These are phyloP conservation scores for Mixornis gularis DNA, from an alignment of 2,113 vertebrate genomes.

Conservation along the genomic window DNA sequence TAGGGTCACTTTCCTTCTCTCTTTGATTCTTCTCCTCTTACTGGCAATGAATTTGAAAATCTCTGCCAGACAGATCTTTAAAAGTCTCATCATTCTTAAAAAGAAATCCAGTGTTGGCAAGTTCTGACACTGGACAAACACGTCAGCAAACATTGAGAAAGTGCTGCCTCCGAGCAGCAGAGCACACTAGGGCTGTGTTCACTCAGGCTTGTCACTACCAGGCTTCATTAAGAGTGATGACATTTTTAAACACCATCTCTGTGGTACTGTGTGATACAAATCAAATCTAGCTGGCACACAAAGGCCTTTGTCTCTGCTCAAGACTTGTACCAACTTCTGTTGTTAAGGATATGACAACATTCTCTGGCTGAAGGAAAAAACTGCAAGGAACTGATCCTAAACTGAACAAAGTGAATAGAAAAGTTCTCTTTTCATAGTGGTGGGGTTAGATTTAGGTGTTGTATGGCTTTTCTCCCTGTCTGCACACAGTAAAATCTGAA, in stretches of 20 bases:
- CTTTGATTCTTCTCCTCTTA: neutral
- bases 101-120: slow-evolving; percentile 35
- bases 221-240: slow-evolving; percentile 5
- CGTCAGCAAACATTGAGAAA: neutral
- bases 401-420: neutral
- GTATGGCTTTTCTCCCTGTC: neutral
- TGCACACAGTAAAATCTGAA: neutral
- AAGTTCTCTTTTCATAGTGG: neutral
- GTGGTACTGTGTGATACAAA: neutral
- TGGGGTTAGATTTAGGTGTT: neutral
- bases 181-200: neutral
- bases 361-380: neutral
- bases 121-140: neutral
- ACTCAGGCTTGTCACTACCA: neutral
- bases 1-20: neutral
- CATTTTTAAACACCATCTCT: slow-evolving; percentile 5
- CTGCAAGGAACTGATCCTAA: neutral
- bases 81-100: slow-evolving; percentile 27
- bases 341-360: neutral
- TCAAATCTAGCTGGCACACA: neutral
- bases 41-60: slow-evolving; percentile 11
- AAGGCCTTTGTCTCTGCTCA: neutral
- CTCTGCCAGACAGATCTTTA: neutral
- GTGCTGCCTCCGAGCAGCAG: neutral
- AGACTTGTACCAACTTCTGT: neutral